phyloP scores from a whole-genome alignment of 2,113 vertebrate species.

The Nothobranchius furzeri region DNA sequence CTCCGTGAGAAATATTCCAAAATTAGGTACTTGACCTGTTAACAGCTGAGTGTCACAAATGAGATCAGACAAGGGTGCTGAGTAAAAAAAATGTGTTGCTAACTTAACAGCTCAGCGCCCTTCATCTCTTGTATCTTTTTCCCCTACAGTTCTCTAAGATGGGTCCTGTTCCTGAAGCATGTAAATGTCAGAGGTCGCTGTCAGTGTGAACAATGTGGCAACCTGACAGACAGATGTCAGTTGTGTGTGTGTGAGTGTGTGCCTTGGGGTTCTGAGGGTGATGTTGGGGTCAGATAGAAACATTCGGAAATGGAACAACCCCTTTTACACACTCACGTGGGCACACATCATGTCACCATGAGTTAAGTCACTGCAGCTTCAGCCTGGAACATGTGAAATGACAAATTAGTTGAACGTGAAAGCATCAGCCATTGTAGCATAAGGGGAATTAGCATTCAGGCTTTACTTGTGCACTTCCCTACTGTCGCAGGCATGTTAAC shows the following conservation, averaged over 20 bases:
- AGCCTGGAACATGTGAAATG: constrained; percentile 10
- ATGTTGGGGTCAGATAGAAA: constrained; percentile 36
- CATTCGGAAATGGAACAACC: constrained; percentile 11
- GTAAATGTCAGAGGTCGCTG: constrained; percentile 61
- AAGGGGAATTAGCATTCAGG: background rate
- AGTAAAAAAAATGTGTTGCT: constrained; percentile 17
- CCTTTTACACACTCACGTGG: constrained; percentile 8
- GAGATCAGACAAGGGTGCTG: constrained; percentile 18
- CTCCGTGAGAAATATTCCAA: background rate
- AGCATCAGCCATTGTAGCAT: background rate
- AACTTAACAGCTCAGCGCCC: constrained; percentile 31
- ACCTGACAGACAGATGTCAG: constrained; percentile 42
- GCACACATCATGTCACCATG: constrained; percentile 31
- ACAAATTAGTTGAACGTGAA: constrained; percentile 5
- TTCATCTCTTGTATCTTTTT: constrained; percentile 22
- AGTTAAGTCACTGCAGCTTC: constrained; percentile 38
- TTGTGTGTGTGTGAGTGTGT: constrained; percentile 6
- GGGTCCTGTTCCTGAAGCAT: constrained; percentile 16
- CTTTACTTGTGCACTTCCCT: background rate
- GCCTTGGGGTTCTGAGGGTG: constrained; percentile 23
- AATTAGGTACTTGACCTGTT: constrained; percentile 1
- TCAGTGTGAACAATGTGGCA: constrained; percentile 38
- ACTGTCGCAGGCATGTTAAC: background rate
- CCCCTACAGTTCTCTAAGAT: constrained; percentile 12
- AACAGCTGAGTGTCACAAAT: background rate